Base-by-base conservation (phyloP, 2,888 invertebrate species). In the Sphecodes monilicornis region DNA sequence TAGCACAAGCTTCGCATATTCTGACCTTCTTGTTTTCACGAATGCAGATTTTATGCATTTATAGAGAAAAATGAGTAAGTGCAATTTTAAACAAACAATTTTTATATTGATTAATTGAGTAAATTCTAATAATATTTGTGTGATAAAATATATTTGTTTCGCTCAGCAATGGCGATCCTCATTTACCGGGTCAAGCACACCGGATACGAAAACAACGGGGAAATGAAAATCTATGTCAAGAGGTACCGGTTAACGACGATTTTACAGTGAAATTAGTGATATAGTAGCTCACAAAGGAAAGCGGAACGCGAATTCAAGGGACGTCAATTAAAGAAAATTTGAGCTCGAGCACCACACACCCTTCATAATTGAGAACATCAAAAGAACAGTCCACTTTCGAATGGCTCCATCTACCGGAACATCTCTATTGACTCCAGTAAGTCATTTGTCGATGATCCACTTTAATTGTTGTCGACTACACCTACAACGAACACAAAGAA, bases 271-370 rank as follows among this genome's bases (percentile, higher is more conserved):
- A 84, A 41, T 10, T 13, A 11, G 26, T 29, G 69, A 82, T 69
- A 82, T 70, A 64, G 73, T 36, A 16, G 54, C 64, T 41, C 13
- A 43, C 71, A 84, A 84, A 76, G 57, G 39, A 22, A 46, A 41
- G 54, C 50, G 57, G 64, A 26, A 41, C 22, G 73, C 22, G 46
- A 50, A 60, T 66, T 41, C 43, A 32, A 29, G 41, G 11, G 41
- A 68, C 54, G 57, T 77, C 80, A 76, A 78, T 77, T 79, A 81
- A 79, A 77, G 73, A 64, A 70, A 82, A 77, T 71, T 66, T 68
- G n/a, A 76, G 32, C 76, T 72, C 36, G 32, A 80, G 76, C n/a
- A 41, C 82, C 72, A n/a, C 72, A 43, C 68, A 32, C 60, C 39
- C 68, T 54, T 76, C 41, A 41, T 26, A 72, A n/a, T 36, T 8